Evolutionary conservation across 2,888 invertebrate species (phyloP).

Genomic region (Phyllotreta striolata): DNA sequence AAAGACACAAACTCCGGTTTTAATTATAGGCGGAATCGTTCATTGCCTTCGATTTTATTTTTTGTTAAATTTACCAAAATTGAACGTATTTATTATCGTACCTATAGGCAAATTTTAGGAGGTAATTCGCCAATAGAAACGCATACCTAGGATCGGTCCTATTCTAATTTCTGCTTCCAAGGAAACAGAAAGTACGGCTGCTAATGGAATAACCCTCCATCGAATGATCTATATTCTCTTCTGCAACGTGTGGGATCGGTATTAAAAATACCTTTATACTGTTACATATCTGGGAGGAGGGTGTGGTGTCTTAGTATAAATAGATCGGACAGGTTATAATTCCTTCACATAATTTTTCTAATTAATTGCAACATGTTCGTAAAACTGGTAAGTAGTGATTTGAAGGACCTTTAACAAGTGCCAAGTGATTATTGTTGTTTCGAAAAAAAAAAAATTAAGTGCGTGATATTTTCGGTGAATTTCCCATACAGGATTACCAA

Average conservation of each 20-base stretch:
- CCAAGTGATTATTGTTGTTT: conserved; percentile 23
- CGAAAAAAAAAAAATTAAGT: conserved; percentile 8
- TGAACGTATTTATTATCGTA: neutral
- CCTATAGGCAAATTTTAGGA: neutral
- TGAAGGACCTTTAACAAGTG: conserved; percentile 24
- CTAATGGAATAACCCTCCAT: conserved; percentile 31
- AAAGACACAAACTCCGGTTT: no score
- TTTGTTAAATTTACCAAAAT: neutral
- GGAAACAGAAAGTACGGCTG: conserved; percentile 10
- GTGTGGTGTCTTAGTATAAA: conserved; percentile 57
- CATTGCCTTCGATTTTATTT: no score
- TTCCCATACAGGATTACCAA: neutral
- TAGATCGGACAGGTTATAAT: conserved; percentile 42
- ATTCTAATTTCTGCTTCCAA: conserved; percentile 5
- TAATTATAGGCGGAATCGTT: no score
- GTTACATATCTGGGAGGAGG: conserved; percentile 58
- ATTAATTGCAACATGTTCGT: conserved; percentile 58
- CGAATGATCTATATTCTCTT: conserved; percentile 50
- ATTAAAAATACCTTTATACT: conserved; percentile 55
- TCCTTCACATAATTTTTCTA: conserved; percentile 38
- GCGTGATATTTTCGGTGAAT: neutral
- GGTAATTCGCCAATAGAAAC: neutral
- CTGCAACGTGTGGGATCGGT: conserved; percentile 59
- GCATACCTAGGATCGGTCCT: conserved; percentile 9
- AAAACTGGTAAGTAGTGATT: conserved; percentile 59